Base-by-base conservation (phyloP, 2,888 invertebrate genomes). In the Carterocephalus palaemon region DNA sequence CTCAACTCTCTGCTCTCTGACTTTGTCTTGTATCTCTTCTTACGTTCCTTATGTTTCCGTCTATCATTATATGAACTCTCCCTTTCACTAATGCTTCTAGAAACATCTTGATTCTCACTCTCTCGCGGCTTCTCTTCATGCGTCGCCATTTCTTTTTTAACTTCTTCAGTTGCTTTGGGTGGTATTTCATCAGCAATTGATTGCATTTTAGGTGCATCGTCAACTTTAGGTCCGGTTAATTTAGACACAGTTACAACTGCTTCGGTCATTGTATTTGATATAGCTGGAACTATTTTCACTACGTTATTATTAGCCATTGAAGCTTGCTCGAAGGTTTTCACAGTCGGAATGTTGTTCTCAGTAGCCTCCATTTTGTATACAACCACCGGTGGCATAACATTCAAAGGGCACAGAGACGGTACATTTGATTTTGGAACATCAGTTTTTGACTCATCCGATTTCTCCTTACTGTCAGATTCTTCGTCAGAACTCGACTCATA, bases 401-500 rank as follows among this genome's bases (percentile, higher is more conserved):
- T 63, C 1, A 56, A 15, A 2, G 61, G 40, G 3, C 54, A 49
- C 6, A 57, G 31, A 31, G 56, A 67, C 2, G 64, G 64, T 19
- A 59, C 49, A 40, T 51, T 57, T 0, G 49, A 46, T 23, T 53
- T 58, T 5, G 57, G 48, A 12, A 47, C 0, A 48, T 57, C 53
- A 2, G 36, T 20, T 57, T 65, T 33, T 26, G 48, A 42, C 34
- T 59, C 66, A 48, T 46, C 67, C 51, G 13, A 49, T 28, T 51
- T 59, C 45, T 60, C 68, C 59, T 46, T 57, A 53, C 39, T 67
- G 62, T 76, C 75, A n/a, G 73, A 54, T 49, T 89, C 90, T 8
- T 92, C 92, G 5, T 92, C 92, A n/a, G 90, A 90, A 52, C 93
- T 93, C 10, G 92, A 92, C 60, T 94, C 94, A 57, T 93, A 88